phyloP scores from a whole-genome alignment of 2,888 invertebrate species.

The Lasioglossum oenotherae region DNA sequence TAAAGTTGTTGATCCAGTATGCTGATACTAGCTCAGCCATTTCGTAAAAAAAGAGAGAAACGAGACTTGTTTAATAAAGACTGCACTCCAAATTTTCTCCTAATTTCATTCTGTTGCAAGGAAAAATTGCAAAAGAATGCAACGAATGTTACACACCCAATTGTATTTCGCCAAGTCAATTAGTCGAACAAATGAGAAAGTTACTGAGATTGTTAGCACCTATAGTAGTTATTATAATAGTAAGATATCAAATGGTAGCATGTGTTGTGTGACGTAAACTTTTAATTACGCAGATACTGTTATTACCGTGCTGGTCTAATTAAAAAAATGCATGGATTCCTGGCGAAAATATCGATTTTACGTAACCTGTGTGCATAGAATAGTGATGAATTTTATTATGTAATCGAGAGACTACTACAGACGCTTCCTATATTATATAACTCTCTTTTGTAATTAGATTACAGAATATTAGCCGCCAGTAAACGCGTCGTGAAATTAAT shows the following conservation, averaged over 20 bases:
- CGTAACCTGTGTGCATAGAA: background rate
- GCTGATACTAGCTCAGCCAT: background rate
- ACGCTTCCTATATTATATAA: slow-evolving; percentile 31
- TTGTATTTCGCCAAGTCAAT: background rate
- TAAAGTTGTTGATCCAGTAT: background rate
- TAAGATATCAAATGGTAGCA: background rate
- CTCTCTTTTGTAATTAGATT: slow-evolving; percentile 21
- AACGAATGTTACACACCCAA: background rate
- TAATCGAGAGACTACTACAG: slow-evolving; percentile 16
- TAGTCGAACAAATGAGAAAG: background rate
- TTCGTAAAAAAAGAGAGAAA: background rate
- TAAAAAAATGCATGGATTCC: slow-evolving; percentile 5
- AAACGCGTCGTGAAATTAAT: slow-evolving; percentile 1
- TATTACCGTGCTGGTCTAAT: background rate
- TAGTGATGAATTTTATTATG: background rate
- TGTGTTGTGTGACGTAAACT: background rate
- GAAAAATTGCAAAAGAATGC: background rate
- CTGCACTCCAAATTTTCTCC: background rate
- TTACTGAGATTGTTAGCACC: background rate
- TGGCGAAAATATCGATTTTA: slow-evolving; percentile 19
- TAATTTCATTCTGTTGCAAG: background rate
- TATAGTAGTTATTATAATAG: background rate
- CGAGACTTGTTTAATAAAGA: background rate
- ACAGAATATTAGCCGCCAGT: background rate
- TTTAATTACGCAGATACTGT: background rate